Evolutionary conservation across 1,140 invertebrate genomes (phyloP), one percentile per base, ranked within the genome.

Genomic region (Panonychus citri): DNA sequence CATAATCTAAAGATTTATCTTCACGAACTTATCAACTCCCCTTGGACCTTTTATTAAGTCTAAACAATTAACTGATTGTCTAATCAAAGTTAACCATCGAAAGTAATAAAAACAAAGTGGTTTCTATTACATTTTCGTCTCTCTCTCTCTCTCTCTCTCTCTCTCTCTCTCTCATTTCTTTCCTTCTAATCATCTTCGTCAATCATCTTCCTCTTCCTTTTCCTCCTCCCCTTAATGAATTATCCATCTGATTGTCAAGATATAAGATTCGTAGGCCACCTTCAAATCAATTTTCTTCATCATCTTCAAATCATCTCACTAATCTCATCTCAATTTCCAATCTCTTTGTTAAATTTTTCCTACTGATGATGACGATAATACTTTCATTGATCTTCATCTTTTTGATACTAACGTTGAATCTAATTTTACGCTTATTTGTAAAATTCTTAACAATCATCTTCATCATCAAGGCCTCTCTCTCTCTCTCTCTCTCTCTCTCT

Each of bases 131-230:
- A 17, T n/a, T 17, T 40, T n/a, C 19, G 3, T 7, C 19, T n/a
- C 21, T 50, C 48, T 28, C 48, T 50, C 48, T 50, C 46, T 49
- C 46, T 49, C 46, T 49, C 46, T 19, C 46, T 49, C 46, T 49
- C 25, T 26, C 46, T 49, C 46, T 49, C 46, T 49, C 46, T 26
- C 46, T 49, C 46, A n/a, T 19, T 19, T 26, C 46, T 26, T 19
- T 49, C 46, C 19, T 19, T 49, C 46, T 24, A 13, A 3, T 21
- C 2, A 1, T 50, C 24, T 21, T 28, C 10, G 7, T n/a, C 48
- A 15, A 25, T 3, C 39, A 40, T 7, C 37, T 10, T 10, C 17
- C 37, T 39, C 37, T 17, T 40, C 3, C 7, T 40, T 40, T 13
- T n/a, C 39, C 39, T 7, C 39, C 13, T 40, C 13, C 13, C 13